Evolutionary conservation across 2,888 invertebrate genomes (phyloP), one percentile per base, ranked within the genome.

Genomic region (Diogma glabrata): DNA sequence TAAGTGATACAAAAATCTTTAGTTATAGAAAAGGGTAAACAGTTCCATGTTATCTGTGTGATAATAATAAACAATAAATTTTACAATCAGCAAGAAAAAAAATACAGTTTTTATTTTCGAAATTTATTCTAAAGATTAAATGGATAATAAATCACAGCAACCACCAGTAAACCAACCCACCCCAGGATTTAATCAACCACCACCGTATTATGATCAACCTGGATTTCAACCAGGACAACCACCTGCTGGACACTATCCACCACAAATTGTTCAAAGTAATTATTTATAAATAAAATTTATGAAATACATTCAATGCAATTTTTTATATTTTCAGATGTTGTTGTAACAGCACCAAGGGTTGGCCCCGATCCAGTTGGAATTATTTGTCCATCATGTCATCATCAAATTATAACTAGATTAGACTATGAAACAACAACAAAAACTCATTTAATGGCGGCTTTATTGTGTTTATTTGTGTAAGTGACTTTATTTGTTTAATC

Each of bases 371-470:
- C 67, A 8, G 62, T 64, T 53, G 23, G 52, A 3, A 51, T 67
- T 55, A 58, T 49, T 0, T 72, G 71, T 52, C 70, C 71, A 3
- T 53, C 64, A 19, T 72, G 72, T 51, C 61, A 59, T 2, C 57
- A 60, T 10, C 55, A 53, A 12, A 62, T 70, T 47, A 55, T 59
- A 1, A 68, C 71, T 0, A 52, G 58, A 8, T 58, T 68, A 5
- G 61, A 64, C 47, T 60, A 59, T 1, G 63, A 64, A 51, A 45
- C 67, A 1, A 63, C 63, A 26, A 61, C 61, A 3, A 70, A 66
- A 57, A 70, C 71, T 10, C 71, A 72, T 56, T 23, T 70, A 2
- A 60, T 67, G 43, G 70, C 70, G 8, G 51, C 64, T 10, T 23
- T 69, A 2, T 58, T 69, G 0, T 71, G 67, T 50, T 38, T 53